Base-by-base conservation (phyloP, 2,888 invertebrate species). In the Epistrophe eligans region DNA sequence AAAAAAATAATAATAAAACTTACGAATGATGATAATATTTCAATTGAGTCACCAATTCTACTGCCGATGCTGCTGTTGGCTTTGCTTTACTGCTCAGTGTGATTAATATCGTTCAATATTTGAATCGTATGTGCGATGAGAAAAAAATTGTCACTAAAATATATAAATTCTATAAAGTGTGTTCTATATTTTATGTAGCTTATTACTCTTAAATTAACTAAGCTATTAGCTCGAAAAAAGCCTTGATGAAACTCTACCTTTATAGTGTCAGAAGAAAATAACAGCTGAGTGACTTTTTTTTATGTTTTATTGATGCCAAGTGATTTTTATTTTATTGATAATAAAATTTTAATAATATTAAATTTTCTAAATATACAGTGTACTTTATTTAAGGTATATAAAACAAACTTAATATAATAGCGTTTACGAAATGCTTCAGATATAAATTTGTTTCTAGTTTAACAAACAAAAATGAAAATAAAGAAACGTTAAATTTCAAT, bases 11-110 rank as follows among this genome's bases (percentile, higher is more conserved):
- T 38, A 38, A 57, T 57, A 70, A 62, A 77, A 85, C 85, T 85
- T 85, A 85, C 84, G 79, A 79, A 70, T 70, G 40, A 67, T 67
- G 32, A 67, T 55, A 70, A 50, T 74, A 73, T 55, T 64, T 82
- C 77, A 82, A 81, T 82, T 64, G 55, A 74, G 55, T 57, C 60
- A 70, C 71, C 64, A 71, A 67, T 76, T 70, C 70, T 76, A 60
- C 80, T 81, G 62, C 62, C 77, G 64, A 43, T 55, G 13, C 19
- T 72, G 77, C 40, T 81, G 73, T 40, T 74, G 79, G 40, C 35
- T 38, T 48, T 62, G 76, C 73, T 50, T 70, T 82, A 82, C 79
- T 74, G 85, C 60, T 74, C 82, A 87, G 82, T 77, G 82, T 87
- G 82, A 74, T 38, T 71, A 58, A 24, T 82, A 87, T 57, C 67